Evolutionary conservation across 2,888 invertebrate genomes (phyloP), one percentile per base, ranked within the genome.

Genomic region (Steinernema carpocapsae): DNA sequence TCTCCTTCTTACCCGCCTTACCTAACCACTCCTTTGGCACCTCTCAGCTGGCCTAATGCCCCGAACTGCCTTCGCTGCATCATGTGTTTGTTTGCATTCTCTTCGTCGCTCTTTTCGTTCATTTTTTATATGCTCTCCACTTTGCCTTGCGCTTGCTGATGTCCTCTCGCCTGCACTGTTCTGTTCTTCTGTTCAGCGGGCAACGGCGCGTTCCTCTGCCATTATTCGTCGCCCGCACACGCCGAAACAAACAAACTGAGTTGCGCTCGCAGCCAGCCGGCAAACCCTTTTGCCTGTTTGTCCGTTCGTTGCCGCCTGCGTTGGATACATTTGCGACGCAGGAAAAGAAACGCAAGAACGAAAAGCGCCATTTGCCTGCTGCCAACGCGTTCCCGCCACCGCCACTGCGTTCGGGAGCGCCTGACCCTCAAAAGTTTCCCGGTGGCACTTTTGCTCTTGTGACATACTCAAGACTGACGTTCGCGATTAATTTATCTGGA

Each of bases 11-110:
- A 17, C 24, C 24, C 3, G 37, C 37, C 19, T 52, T 22, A 52
- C 52, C 52, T 52, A 52, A 52, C 10, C 52, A 22, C 52, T n/a
- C 52, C 22, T n/a, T 24, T 37, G 22, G 52, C 52, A 52, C 22
- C 52, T 37, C 37, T 3, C 37, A 6, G 37, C 37, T 37, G 37
- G 4, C 37, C 37, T 37, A 37, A 37, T 37, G 37, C 37, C 37
- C 37, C 37, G 4, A 37, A 37, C 37, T 10, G 3, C 37, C 37
- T 37, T 10, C 10, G 37, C 22, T 52, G 52, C 52, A 52, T n/a
- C 52, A 52, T 52, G 52, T 52, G 52, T n/a, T 52, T 52, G 52
- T 52, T 52, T 52, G 52, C 52, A 22, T 52, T 52, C 52, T 52
- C 52, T 52, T 22, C 52, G 19, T 52, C 52, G 52, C 52, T 52